These are phyloP conservation scores for Polyommatus icarus DNA, from an alignment of 2,888 invertebrate species.

Conservation along the genomic window DNA sequence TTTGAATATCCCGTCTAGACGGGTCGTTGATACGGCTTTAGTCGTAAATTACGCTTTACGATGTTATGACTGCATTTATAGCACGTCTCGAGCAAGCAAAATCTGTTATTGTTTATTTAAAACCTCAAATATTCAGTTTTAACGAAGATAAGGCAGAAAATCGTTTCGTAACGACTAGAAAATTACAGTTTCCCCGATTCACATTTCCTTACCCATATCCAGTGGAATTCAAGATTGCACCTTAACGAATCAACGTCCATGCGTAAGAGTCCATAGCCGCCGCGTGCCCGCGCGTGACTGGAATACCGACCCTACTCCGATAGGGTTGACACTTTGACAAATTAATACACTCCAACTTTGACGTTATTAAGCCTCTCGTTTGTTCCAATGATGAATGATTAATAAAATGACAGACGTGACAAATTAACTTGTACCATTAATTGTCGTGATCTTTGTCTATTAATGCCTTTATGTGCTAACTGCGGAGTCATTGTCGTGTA, in stretches of 20 bases:
- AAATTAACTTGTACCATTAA: conserved; percentile 19
- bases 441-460: not conserved
- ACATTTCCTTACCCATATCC: conserved; percentile 2
- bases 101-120: not conserved
- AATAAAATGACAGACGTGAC: conserved; percentile 6
- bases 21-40: not conserved
- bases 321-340: conserved; percentile 37
- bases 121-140: not conserved
- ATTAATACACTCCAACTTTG: conserved; percentile 21
- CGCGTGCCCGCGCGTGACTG: conserved; percentile 40
- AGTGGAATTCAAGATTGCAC: conserved; percentile 25
- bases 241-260: conserved; percentile 33
- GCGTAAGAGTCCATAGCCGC: conserved; percentile 35
- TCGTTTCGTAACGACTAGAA: not conserved
- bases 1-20: conserved; percentile 22
- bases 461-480: not conserved
- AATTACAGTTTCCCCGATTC: not conserved
- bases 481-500: not conserved
- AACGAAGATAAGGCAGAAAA: not conserved
- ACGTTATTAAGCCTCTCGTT: conserved; percentile 1
- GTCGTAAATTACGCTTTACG: conserved; percentile 2
- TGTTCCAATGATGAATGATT: not conserved
- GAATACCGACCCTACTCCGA: conserved; percentile 38
- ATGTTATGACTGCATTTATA: not conserved
- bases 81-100: not conserved